Evolutionary conservation across 2,113 vertebrate species (phyloP).

Genomic region (Agelaius tricolor): DNA sequence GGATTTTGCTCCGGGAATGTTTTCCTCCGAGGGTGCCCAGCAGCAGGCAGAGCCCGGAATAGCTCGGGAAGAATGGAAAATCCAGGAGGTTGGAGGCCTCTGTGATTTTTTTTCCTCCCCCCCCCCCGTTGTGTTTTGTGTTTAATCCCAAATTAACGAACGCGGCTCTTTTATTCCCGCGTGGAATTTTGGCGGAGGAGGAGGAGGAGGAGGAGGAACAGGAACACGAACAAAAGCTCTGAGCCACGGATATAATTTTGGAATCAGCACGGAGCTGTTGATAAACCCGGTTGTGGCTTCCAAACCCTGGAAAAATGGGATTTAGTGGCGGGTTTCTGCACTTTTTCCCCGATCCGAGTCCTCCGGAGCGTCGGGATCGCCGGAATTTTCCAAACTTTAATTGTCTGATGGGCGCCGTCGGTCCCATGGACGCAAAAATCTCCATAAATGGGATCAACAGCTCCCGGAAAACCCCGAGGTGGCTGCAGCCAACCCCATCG

Average conservation of each 20-base stretch:
- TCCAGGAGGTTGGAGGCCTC: neutral
- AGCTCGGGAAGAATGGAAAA: neutral
- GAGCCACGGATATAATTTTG: neutral
- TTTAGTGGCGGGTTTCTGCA: neutral
- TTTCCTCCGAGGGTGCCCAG: neutral
- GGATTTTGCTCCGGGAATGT: neutral
- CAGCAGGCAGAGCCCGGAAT: neutral
- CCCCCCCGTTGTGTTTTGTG: neutral
- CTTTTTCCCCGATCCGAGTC: accelerated
- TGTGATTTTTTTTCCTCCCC: neutral
- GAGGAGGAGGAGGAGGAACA: neutral
- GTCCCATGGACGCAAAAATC: neutral
- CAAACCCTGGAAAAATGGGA: neutral
- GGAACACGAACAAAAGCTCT: neutral
- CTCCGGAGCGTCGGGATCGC: neutral
- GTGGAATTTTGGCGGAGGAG: neutral
- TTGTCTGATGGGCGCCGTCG: accelerated
- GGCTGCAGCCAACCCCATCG: neutral
- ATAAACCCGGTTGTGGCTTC: neutral
- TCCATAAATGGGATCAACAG: neutral
- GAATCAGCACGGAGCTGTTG: neutral
- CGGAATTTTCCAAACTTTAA: neutral
- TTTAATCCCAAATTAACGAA: neutral
- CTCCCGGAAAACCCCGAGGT: accelerated
- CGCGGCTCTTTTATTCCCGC: neutral